Conservation (phyloP, 2,113 vertebrate genomes). For the Phrynocephalus versicolor region DNA sequence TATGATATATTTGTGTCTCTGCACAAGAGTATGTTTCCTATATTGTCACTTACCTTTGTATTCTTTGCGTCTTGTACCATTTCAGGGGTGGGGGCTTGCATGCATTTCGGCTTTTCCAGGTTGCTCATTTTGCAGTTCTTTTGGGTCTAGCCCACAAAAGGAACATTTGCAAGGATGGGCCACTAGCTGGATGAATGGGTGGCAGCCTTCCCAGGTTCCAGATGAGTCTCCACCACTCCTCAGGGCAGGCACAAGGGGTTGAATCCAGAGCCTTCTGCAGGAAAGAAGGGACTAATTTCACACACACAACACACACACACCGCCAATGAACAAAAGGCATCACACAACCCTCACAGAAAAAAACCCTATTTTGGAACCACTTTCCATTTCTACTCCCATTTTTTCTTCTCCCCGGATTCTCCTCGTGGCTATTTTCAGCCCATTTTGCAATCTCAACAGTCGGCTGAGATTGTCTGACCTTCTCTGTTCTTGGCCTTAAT, state of each 20-base stretch:
- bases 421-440: not conserved
- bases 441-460: not conserved
- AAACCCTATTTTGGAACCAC: not conserved
- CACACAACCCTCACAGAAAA: no score
- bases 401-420: not conserved
- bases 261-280: no score
- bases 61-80: not conserved
- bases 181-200: not conserved
- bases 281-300: no score
- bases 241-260: not conserved
- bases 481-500: constrained; percentile 61
- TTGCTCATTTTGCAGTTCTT: no score
- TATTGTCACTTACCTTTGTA: not conserved
- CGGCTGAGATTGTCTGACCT: constrained; percentile 44
- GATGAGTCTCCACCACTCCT: no score
- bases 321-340: no score
- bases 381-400: rapidly evolving
- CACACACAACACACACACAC: no score
- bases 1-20: no score
- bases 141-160: no score
- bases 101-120: no score
- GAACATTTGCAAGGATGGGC: not conserved
- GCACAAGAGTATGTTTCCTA: not conserved
- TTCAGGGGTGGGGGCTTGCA: not conserved
- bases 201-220: no score